Base-by-base conservation (phyloP, 2,797 vertebrate genomes). In the Loris lydekkerianus region DNA sequence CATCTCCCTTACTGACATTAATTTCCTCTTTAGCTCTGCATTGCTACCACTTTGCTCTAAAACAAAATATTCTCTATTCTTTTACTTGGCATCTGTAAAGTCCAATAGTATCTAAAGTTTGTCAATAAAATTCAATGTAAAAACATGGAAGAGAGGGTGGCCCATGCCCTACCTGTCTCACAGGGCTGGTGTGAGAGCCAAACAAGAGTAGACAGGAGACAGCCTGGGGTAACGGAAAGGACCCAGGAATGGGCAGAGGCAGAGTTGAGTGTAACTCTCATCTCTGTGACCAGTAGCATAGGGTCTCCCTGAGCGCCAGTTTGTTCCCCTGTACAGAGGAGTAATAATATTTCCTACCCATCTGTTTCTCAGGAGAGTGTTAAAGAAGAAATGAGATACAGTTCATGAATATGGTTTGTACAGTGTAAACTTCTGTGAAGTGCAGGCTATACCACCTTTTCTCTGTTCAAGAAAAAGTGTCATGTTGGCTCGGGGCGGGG, bases 381-480 rank as follows among this genome's bases (percentile, higher is more conserved):
- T 20, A 9, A 82, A 23, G 40, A 58, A 4, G 25, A 78, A 92
- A 85, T 65, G 53, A 95, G 53, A 83, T 86, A n/a, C 11, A 3
- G 18, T 70, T 43, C 81, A 2, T 82, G 60, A 88, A 86, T 97
- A 34, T 85, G 75, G 7, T 63, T 78, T 70, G 7, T 61, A 43
- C 21, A 61, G 27, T 86, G 3, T 75, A 34, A 88, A 95, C 56
- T 91, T 67, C 49, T 88, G 11, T 89, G 73, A 67, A 65, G 40
- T 80, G 8, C 37, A 75, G 46, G 37, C 83, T 93, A 37, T 83
- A 86, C 11, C 80, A 56, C 18, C 69, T 84, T 86, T 73, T 91
- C 61, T 93, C 73, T 86, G 20, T 49, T 95, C 58, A 81, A 49
- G 60, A 82, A 96, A 93, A 84, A 84, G 72, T 81, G 34, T 83